Percentiles rank a stretch among this genome's conserved stretches.
phyloP scores from a whole-genome alignment of 1,140 invertebrate genomes.

The Coenobita brevimanus region DNA sequence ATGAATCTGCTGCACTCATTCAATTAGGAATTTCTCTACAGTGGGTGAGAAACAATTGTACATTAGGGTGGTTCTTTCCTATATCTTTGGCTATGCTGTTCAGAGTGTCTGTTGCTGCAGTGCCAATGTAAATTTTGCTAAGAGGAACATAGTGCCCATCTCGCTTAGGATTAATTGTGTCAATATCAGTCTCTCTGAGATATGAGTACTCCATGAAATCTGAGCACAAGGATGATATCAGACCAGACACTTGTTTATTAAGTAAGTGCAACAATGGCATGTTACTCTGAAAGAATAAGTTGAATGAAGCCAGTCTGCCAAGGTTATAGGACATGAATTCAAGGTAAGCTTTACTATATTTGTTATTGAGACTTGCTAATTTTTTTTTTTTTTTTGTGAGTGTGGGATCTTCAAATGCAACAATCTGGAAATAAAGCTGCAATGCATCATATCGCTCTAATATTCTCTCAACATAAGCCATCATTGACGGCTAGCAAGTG shows the following conservation, averaged over 20 bases:
- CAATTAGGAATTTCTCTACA: too few relatives aligned
- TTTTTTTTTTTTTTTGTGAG: not conserved
- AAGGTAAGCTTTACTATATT: not conserved
- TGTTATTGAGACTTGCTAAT: not conserved
- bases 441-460: too few relatives aligned
- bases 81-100: not conserved
- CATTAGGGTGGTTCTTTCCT: too few relatives aligned
- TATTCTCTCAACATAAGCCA: too few relatives aligned
- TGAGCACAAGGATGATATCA: not conserved
- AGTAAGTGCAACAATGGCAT: not conserved
- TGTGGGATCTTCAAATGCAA: not conserved
- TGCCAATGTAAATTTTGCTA: not conserved
- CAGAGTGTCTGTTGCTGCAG: slow-evolving; percentile 4
- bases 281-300: not conserved
- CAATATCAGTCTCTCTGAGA: slow-evolving; percentile 1
- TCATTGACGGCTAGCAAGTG: too few relatives aligned
- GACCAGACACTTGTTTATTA: not conserved
- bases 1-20: too few relatives aligned
- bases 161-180: not conserved
- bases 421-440: too few relatives aligned
- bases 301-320: slow-evolving; percentile 3
- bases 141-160: not conserved
- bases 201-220: slow-evolving; percentile 21
- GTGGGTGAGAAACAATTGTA: too few relatives aligned
- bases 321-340: slow-evolving; percentile 2